These are phyloP conservation scores for Oscheius sp. DNA, from an alignment of 2,888 invertebrate species.

Conservation along the genomic window DNA sequence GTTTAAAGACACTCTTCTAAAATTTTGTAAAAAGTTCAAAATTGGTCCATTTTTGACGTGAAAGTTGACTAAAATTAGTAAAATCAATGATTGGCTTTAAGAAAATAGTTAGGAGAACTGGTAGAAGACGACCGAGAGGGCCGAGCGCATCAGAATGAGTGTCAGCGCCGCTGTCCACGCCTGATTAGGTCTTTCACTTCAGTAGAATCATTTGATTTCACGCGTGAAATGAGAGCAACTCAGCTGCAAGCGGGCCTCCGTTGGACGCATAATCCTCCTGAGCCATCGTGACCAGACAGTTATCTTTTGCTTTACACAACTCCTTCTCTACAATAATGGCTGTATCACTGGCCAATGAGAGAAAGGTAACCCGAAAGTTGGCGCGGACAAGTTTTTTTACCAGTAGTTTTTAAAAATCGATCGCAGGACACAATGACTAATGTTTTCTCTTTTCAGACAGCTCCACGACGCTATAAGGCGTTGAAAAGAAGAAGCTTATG, in stretches of 20 bases:
- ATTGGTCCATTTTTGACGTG: neutral
- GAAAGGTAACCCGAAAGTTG: constrained; percentile 30
- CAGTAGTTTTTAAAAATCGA: constrained; percentile 10
- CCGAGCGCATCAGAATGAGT: constrained; percentile 29
- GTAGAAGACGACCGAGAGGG: constrained; percentile 15
- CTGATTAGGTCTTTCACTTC: constrained; percentile 50
- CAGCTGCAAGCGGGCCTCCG: constrained; percentile 24
- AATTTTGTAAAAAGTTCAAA: neutral
- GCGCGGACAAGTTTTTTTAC: constrained; percentile 23
- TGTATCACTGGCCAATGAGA: constrained; percentile 27
- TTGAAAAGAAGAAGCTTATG: constrained; percentile 35
- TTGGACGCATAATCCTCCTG: constrained; percentile 18
- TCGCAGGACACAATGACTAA: neutral
- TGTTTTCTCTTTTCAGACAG: constrained; percentile 32
- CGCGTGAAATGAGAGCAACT: constrained; percentile 40
- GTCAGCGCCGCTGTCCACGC: constrained; percentile 33
- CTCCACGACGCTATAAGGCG: constrained; percentile 42
- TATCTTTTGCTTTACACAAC: neutral
- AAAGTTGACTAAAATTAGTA: neutral
- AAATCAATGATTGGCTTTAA: neutral
- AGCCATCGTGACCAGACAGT: constrained; percentile 13
- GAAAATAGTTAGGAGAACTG: constrained; percentile 11
- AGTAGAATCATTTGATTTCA: constrained; percentile 50
- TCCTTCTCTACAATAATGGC: constrained; percentile 6
- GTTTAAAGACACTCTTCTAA: neutral